Percentiles rank a stretch among this genome's conserved stretches.
phyloP scores from a whole-genome alignment of 2,113 vertebrate species.

The Lepus timidus region DNA sequence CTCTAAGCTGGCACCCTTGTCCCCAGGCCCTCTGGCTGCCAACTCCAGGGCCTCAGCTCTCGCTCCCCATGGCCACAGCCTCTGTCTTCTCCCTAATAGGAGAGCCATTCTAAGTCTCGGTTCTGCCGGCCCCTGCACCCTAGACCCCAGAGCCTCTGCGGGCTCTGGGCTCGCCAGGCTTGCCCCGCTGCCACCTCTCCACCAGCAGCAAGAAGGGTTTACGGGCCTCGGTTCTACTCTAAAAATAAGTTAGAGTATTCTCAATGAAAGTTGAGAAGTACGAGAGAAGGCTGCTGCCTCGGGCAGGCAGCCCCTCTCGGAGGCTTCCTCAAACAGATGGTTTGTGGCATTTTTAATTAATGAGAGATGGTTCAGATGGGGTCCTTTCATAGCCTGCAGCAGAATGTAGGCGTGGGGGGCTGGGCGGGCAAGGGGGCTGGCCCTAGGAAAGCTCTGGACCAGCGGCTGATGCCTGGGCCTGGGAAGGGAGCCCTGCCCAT shows the following conservation, averaged over 20 bases:
- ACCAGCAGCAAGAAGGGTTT: constrained; percentile 20
- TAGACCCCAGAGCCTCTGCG: neutral
- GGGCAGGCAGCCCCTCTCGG: constrained; percentile 57
- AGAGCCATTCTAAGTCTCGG: neutral
- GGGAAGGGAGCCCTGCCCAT: neutral
- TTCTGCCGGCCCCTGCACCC: neutral
- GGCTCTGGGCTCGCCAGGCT: neutral
- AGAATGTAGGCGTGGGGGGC: constrained; percentile 19
- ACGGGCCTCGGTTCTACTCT: constrained; percentile 46
- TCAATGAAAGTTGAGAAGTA: constrained; percentile 68
- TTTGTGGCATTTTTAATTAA: constrained; percentile 82
- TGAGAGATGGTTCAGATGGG: constrained; percentile 71
- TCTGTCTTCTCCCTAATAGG: neutral
- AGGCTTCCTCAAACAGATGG: constrained; percentile 79
- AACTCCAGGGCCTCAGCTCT: neutral
- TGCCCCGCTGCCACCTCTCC: neutral
- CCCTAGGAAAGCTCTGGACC: neutral
- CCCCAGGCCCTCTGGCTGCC: neutral
- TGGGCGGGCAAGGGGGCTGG: accelerated
- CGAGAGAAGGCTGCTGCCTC: constrained; percentile 47
- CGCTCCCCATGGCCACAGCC: neutral
- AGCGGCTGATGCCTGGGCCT: neutral
- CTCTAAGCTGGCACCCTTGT: neutral
- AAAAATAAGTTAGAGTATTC: constrained; percentile 63
- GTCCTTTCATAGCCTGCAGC: constrained; percentile 78